Evolutionary conservation across 2,113 vertebrate species (phyloP).

Genomic region (Siniperca chuatsi): DNA sequence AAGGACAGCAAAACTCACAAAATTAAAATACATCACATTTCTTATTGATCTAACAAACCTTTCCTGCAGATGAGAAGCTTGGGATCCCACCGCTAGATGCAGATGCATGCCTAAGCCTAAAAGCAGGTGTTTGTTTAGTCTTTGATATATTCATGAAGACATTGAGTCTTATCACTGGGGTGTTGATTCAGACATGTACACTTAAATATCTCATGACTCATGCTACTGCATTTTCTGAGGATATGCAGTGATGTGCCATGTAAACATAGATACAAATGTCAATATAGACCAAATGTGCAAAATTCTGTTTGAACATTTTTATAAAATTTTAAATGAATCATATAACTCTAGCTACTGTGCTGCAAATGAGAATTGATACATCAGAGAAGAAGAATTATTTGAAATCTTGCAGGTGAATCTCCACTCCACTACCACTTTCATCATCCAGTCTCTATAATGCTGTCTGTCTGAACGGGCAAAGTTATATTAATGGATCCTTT

Average conservation of each 20-base stretch:
- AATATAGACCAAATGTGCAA: conserved; percentile 24
- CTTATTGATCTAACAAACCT: conserved; percentile 30
- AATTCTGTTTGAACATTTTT: conserved; percentile 24
- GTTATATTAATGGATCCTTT: conserved; percentile 72
- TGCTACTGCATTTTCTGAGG: background rate
- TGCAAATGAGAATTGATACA: conserved; percentile 74
- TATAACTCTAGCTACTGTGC: conserved; percentile 52
- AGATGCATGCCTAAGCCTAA: conserved; percentile 29
- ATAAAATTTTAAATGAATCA: conserved; percentile 28
- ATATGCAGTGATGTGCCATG: background rate
- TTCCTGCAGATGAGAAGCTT: conserved; percentile 32
- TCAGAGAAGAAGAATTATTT: conserved; percentile 59
- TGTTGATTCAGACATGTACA: conserved; percentile 32
- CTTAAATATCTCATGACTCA: conserved; percentile 11
- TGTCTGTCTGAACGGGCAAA: conserved; percentile 60
- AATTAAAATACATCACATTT: conserved; percentile 30
- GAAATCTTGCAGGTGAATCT: conserved; percentile 65
- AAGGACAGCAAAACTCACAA: conserved; percentile 37
- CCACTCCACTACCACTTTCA: conserved; percentile 44
- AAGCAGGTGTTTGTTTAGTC: conserved; percentile 17
- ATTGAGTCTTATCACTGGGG: background rate
- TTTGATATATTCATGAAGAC: conserved; percentile 22
- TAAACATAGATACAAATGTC: background rate
- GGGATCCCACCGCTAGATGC: conserved; percentile 13
- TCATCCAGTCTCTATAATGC: conserved; percentile 57